Conservation (phyloP, 2,797 vertebrate species). For the Tapera naevia region DNA sequence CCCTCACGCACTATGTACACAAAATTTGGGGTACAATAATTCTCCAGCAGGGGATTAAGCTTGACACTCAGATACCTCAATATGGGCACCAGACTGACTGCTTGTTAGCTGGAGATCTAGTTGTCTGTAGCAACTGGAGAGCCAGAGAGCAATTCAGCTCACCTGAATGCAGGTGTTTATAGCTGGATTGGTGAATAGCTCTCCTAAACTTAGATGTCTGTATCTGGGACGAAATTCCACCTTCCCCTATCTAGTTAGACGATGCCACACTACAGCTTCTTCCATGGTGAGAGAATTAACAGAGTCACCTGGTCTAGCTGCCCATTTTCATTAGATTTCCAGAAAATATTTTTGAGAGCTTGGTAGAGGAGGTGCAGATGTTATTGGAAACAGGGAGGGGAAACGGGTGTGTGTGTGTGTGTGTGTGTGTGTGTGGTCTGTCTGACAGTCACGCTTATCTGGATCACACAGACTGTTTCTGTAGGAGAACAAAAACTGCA, state of each 20-base stretch:
- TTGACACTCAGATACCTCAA: background rate
- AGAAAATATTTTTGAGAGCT: background rate
- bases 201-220: background rate
- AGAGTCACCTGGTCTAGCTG: background rate
- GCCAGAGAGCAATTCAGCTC: background rate
- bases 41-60: background rate
- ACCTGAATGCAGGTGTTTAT: background rate
- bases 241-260: background rate
- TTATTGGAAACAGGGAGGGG: background rate
- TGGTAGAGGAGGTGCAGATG: background rate
- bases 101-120: background rate
- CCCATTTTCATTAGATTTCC: background rate
- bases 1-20: background rate
- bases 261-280: background rate
- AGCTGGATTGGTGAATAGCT: background rate
- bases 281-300: background rate
- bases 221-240: background rate
- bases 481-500: background rate
- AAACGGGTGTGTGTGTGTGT: background rate
- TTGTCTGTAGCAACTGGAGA: background rate
- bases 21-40: background rate
- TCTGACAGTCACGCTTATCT: background rate
- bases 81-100: background rate
- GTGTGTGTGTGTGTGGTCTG: too few species aligned
- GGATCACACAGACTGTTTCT: background rate